Base-by-base conservation (phyloP, 2,113 vertebrate genomes). In the Sprattus sprattus region DNA sequence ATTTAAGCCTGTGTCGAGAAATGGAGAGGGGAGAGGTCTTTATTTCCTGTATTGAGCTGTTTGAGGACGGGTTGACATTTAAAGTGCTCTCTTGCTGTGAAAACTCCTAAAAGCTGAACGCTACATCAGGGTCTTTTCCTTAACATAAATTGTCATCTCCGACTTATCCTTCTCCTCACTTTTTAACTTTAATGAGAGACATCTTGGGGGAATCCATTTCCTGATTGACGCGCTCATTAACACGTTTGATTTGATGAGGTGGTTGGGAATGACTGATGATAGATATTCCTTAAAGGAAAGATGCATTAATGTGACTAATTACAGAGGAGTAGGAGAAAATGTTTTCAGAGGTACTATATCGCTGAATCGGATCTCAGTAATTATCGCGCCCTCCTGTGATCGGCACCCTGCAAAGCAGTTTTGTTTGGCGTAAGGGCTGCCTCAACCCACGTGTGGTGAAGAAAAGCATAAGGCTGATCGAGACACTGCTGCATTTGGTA, bases 1-100 rank as follows among this genome's bases (percentile, higher is more conserved):
- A 28, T 87, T 87, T 85, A 83, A 84, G 82, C 15, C 57, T 47
- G 64, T 45, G 11, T 52, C 46, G 87, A 75, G 45, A 60, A 83
- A 85, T 52, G 1, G 52, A 15, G 1, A 2, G 60, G 22, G 20
- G 57, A 22, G 60, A 4, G 67, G 67, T 6, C 83, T 88, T 86
- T 57, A 46, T 85, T 71, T 50, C 45, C 47, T 47, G 22, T 44
- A 44, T 32, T 80, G 32, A 50, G n/a, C 13, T 75, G 28, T 16
- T 22, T 28, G n/a, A 85, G 64, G 82, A 81, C 81, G 50, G 83
- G 83, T 28, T 85, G 84, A 86, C 45, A 83, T 89, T 89, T 86
- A 81, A 87, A 83, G 83, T 46, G 4, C 9, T 81, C 60, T 78
- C 82, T 81, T 32, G 71, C 28, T 39, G 71, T 78, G 28, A 15